Base-by-base conservation (phyloP, 53 echinoderm and acorn worm species). In the Antedon mediterranea region DNA sequence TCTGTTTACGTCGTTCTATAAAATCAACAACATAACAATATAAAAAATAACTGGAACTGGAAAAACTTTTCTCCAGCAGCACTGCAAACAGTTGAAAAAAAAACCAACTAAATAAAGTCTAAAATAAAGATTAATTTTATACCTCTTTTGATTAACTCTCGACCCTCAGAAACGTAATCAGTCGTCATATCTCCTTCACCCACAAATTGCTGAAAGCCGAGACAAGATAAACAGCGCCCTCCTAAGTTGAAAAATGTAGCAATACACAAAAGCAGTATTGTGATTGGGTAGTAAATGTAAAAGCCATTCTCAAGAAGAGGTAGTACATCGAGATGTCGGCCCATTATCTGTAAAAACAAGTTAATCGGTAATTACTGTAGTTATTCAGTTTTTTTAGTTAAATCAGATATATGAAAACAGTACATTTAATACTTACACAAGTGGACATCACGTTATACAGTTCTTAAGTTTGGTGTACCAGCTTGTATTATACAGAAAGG, bases 241-340 rank as follows among this genome's bases (percentile, higher is more conserved):
- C 97, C 97, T 3, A 97, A 87, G 37, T 91, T 89, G 90, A 97
- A 90, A 81, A 89, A 97, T 8, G 97, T 97, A 0, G 97, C 97
- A 27, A 92, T 74, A 80, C 97, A 97, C 43, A 97, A 89, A 11
- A 97, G 77, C 30, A 89, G 87, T 13, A 92, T 90, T 28, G 87
- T 87, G 88, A 97, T 97, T 0, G 97, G 97, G 31, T 97, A 97
- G 80, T 97, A 97, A 86, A 97, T 86, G 73, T 97, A 92, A 82
- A 97, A 97, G 29, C 92, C 89, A 14, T 89, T 87, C 73, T 87
- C 87, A 81, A 97, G 89, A 81, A 97, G 92, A 5, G 97, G 97
- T 32, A 97, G 83, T 30, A 97, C 86, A 75, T 97, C 97, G 3
- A 92, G 77, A 75, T 90, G 92, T 74, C 92, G 87, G 43, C 92